Base-by-base conservation (phyloP, 1,140 invertebrate genomes). In the Reticulitermes speratus region DNA sequence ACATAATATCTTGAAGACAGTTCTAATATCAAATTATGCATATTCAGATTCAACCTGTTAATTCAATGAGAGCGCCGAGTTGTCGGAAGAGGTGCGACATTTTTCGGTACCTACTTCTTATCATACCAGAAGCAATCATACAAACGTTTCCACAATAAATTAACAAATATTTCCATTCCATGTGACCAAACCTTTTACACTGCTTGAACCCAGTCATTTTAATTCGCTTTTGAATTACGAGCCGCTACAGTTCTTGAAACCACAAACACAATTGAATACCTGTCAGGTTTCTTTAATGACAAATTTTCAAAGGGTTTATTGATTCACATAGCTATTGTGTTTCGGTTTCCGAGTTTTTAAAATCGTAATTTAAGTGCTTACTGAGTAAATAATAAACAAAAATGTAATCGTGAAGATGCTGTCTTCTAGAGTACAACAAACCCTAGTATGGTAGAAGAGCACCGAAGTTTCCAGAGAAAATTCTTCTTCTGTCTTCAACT, bases 231-330 rank as follows among this genome's bases (percentile, higher is more conserved):
- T 75, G 65, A 75, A 30, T 75, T 75, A 30, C 25, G 65, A 75
- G 65, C 30, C 25, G 14, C 65, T 75, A 75, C 8, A 65, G 0
- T n/a, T 75, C 65, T 75, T 25, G 65, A 75, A 75, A 75, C 65
- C 65, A 75, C 65, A 75, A 30, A 75, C 65, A 75, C n/a, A 75
- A 75, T 75, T 75, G 65, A 75, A 75, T 75, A 75, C 65, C n/a
- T 75, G 65, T 75, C 65, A 75, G n/a, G 5, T 75, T 75, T 75
- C 65, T 75, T 75, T 75, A 75, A 75, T 75, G 65, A 75, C 65
- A 75, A 75, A 75, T 75, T 75, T 75, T 75, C 65, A 75, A 75
- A 75, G 65, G 65, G n/a, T 30, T 75, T 75, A 75, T 75, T 75
- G 65, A 75, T 75, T 75, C 65, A 75, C 25, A 75, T 19, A n/a